Base-by-base conservation (phyloP, 2,888 invertebrate genomes). In the Galerucella pusilla region DNA sequence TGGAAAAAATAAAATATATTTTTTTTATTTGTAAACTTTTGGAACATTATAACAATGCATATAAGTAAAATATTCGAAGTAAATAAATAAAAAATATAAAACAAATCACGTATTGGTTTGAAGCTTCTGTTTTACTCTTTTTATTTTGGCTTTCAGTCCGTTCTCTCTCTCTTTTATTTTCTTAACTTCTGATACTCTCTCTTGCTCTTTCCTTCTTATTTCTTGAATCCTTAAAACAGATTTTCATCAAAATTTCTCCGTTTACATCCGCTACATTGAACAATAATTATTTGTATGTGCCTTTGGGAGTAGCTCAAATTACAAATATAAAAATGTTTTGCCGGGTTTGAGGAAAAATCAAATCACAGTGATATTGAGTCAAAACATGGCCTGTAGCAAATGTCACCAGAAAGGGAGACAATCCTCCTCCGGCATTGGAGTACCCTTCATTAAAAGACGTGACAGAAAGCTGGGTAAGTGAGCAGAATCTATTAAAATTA, bases 91-190 rank as follows among this genome's bases (percentile, higher is more conserved):
- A 65, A 65, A 45, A 74, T 69, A 65, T 68, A 63, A 77, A 73
- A 71, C 25, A 72, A 75, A 59, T 70, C 75, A 79, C 69, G 78
- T 70, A 70, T 75, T 80, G 68, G 75, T 78, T 79, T 81, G 77
- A 25, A 75, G 75, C 65, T 80, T 78, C 59, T 81, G 80, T 83
- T 84, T 85, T 35, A 92, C 83, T 85, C 91, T 92, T 82, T 91
- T 91, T 35, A 93, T 86, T 78, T 92, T 90, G 6, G 92, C 91
- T 84, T 93, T 93, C 61, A 93, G 86, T 54, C 93, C 93, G 61
- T 91, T 91, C 82, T 92, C 91, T 81, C 90, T 90, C 84, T 91
- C 90, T 76, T 91, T 91, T 79, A 91, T 89, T 89, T 84, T 91
- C 89, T 80, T 78, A 71, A 83, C 90, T 90, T 84, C 91, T 91